Percentiles rank a stretch among this genome's conserved stretches.
These are phyloP conservation scores for Archilochus colubris DNA, from an alignment of 2,113 vertebrate genomes.

Conservation along the genomic window DNA sequence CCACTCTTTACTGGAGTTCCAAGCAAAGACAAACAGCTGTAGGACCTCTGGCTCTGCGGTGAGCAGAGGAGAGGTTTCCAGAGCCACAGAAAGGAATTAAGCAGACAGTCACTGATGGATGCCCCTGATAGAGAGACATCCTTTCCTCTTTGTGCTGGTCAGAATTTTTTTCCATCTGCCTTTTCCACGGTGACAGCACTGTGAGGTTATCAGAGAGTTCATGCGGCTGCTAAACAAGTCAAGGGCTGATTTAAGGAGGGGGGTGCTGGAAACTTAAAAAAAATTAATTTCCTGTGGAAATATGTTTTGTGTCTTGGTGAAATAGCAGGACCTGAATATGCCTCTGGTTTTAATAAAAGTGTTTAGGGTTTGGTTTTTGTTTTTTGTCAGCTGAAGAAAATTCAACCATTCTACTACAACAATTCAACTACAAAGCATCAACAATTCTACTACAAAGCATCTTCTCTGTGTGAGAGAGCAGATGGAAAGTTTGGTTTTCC, in stretches of 20 bases:
- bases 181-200: not conserved
- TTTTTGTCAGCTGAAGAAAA: constrained; percentile 36
- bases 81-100: not conserved
- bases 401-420: constrained; percentile 35
- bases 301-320: constrained; percentile 46
- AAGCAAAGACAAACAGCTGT: not conserved
- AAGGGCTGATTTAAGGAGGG: constrained; percentile 23
- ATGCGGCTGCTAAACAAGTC: constrained; percentile 12
- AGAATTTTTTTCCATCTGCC: constrained; percentile 14
- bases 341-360: constrained; percentile 63
- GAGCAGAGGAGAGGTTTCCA: not conserved
- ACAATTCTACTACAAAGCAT: constrained; percentile 33
- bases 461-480: not conserved
- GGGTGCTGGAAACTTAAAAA: constrained; percentile 27
- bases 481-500: not conserved
- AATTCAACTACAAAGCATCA: constrained; percentile 33
- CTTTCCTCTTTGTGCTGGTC: not conserved
- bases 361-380: constrained; percentile 22
- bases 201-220: constrained; percentile 43
- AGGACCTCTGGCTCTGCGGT: not conserved
- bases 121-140: not conserved
- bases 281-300: constrained; percentile 59
- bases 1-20: not conserved
- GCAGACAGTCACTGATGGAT: not conserved
- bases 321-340: constrained; percentile 15